Conservation (phyloP, 2,888 invertebrate species). For the Laspeyria flexula region DNA sequence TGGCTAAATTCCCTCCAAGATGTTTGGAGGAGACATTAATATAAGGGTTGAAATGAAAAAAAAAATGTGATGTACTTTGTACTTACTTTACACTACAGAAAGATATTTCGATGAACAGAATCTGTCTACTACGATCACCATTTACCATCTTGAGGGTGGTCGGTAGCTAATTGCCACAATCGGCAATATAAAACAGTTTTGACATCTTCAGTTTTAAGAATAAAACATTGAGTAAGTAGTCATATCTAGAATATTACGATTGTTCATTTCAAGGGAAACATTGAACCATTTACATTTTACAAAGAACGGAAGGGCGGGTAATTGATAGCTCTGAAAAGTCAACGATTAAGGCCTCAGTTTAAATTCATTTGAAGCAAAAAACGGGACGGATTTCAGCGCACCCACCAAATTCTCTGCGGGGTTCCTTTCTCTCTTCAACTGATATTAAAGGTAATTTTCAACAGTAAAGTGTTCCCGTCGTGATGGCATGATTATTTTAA, state of each 20-base stretch:
- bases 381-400: constrained; percentile 32
- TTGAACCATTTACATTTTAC: constrained; percentile 51
- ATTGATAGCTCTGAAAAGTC: constrained; percentile 50
- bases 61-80: too few species aligned
- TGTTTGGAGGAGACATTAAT: too few species aligned
- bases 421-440: constrained; percentile 7
- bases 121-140: too few species aligned
- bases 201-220: too few species aligned
- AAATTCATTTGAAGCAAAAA: constrained; percentile 49
- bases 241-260: constrained; percentile 14
- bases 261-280: constrained; percentile 6
- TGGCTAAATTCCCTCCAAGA: too few species aligned
- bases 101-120: too few species aligned
- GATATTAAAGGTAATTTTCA: too few species aligned
- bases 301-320: constrained; percentile 47
- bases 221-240: neutral
- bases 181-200: too few species aligned
- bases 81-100: too few species aligned
- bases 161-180: too few species aligned
- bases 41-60: too few species aligned
- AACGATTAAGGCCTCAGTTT: constrained; percentile 43
- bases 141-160: too few species aligned
- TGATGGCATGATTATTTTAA: constrained; percentile 11
- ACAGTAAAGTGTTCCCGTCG: constrained; percentile 3
- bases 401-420: constrained; percentile 28